Base-by-base conservation (phyloP, 2,113 vertebrate species). In the Lepus europaeus region DNA sequence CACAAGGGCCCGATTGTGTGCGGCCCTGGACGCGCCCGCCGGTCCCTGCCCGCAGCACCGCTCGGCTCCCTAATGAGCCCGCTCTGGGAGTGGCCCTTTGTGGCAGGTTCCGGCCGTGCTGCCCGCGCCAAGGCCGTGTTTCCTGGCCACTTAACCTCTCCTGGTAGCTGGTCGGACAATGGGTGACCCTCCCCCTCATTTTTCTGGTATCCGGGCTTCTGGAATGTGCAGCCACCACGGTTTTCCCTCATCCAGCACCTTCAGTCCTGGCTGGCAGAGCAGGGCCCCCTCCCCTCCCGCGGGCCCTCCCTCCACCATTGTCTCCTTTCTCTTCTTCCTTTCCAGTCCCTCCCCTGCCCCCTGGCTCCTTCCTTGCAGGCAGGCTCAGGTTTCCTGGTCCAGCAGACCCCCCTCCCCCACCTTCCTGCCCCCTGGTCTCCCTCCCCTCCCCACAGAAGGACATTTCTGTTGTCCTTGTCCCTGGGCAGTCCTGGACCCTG, bases 11-110 rank as follows among this genome's bases (percentile, higher is more conserved):
- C 1, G 22, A 81, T 96, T 96, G 94, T 97, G 93, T 22, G 17
- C 9, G 1, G 88, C 76, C 82, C 95, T 90, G 96, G 97, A 97
- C 87, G 77, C 70, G 74, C 96, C 87, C 29, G 91, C 97, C 90
- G 97, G 95, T 96, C 97, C 63, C 97, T 3, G 51, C n/a, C 83
- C 93, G 81, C 78, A 14, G 83, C 96, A 93, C 94, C 88, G 94
- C 93, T 85, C 39, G 29, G 73, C 89, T 94, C 68, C 90, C 96
- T 97, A 96, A 96, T 97, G 97, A 96, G 97, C 2, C 80, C 29
- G 91, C 86, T 84, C 77, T 56, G 97, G 97, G 97, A 91, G 96
- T 97, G 3, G 81, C 97, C 97, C 96, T 98, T 98, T 94, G 96
- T 97, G 95, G 92, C 76, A 61, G 95, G 95, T 96, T 97, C 97